These are phyloP conservation scores for Eupeodes latifasciatus DNA, from an alignment of 2,888 invertebrate species.

Conservation along the genomic window DNA sequence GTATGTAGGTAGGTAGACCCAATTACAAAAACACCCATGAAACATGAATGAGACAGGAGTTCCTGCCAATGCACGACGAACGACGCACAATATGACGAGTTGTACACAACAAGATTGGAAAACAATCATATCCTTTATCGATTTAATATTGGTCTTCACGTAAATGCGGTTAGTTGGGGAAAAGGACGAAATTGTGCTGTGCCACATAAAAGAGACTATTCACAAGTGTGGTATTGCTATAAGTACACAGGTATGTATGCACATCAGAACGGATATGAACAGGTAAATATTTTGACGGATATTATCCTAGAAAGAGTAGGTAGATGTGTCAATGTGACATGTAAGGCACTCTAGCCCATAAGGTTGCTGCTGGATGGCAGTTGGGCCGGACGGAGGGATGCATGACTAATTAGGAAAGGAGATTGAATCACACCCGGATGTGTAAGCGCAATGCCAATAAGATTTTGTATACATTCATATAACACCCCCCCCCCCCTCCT, in stretches of 20 bases:
- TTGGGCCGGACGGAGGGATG: background rate
- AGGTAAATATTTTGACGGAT: conserved; percentile 64
- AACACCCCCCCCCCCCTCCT: too few species aligned
- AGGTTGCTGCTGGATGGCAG: background rate
- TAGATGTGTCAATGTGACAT: conserved; percentile 36
- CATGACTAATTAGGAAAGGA: conserved; percentile 61
- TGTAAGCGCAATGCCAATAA: conserved; percentile 35
- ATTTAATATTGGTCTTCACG: conserved; percentile 55
- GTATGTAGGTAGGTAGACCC: background rate
- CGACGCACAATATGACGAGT: conserved; percentile 2
- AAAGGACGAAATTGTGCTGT: background rate
- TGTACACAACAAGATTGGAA: conserved; percentile 13
- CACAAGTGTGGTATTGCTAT: background rate
- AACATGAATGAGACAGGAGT: conserved; percentile 3
- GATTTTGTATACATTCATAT: background rate
- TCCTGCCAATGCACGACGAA: background rate
- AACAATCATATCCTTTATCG: conserved; percentile 47
- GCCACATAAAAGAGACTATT: conserved; percentile 15
- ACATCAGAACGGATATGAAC: conserved; percentile 1
- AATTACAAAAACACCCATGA: conserved; percentile 2
- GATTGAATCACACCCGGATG: conserved; percentile 35
- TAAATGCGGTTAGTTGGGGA: background rate
- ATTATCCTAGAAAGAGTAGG: conserved; percentile 46
- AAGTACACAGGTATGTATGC: background rate
- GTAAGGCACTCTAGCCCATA: background rate